Evolutionary conservation across 2,888 invertebrate genomes (phyloP), one percentile per base, ranked within the genome.

Genomic region (Podabrus alpinus): DNA sequence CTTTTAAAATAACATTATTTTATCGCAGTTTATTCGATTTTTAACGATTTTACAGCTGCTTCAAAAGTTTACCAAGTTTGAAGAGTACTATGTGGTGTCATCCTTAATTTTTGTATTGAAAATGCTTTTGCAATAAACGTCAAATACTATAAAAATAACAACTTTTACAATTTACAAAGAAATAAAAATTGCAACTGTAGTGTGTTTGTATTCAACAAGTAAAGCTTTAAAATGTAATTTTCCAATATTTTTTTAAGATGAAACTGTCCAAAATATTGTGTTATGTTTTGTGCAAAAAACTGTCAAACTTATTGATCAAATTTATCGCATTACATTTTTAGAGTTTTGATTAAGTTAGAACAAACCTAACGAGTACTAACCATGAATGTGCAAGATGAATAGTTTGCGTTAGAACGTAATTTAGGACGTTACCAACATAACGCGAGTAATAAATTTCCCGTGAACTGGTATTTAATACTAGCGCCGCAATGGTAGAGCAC

Each of bases 391-490:
- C 59, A 71, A 74, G 74, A 74, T 74, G 70, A 72, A 75, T 75
- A 72, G 75, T 75, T 61, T 19, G 68, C 69, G 66, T 69, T 59
- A 59, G 66, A 67, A 71, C 74, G 71, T 69, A 71, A 74, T 74
- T 74, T 74, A 68, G 74, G 74, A 71, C 71, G 78, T 71, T 73
- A 71, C 72, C 69, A 73, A 73, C 73, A 72, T 78, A 78, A 78
- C 76, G 72, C 74, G 25, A 68, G 75, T 74, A 64, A 78, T 78
- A 78, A 78, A 78, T 78, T 77, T 78, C 64, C 74, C 71, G 62
- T 66, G 62, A 74, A 74, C 76, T 76, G 78, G 78, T 74, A 72
- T 78, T 78, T 78, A 78, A 78, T 78, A 78, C 76, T 64, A 60
- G 72, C 59, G 67, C 69, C 71, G 69, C 73, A 73, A 68, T 73